Conservation (phyloP, 2,113 vertebrate genomes). For the Tiliqua scincoides region DNA sequence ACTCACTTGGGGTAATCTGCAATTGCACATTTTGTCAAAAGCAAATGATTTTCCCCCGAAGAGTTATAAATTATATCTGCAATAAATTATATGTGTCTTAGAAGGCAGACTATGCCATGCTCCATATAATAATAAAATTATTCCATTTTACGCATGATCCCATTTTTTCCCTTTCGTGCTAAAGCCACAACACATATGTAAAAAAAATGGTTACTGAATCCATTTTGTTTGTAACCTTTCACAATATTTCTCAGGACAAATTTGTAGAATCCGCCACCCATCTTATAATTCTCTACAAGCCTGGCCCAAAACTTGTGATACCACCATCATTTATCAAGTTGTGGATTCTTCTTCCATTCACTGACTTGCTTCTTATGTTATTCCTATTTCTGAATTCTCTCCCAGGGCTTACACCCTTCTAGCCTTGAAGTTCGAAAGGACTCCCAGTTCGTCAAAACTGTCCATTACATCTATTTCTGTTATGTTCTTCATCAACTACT, state of each 20-base stretch:
- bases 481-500: not conserved
- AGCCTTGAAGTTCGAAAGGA: not conserved
- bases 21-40: slow-evolving; percentile 62
- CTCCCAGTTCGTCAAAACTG: not conserved
- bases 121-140: slow-evolving; percentile 54
- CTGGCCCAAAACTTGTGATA: not conserved
- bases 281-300: not conserved
- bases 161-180: not conserved
- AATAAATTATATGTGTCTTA: slow-evolving; percentile 53
- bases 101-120: slow-evolving; percentile 46
- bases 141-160: slow-evolving; percentile 34
- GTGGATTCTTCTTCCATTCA: not conserved
- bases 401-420: not conserved
- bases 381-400: not conserved
- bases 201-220: not conserved
- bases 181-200: not conserved
- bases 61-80: no score
- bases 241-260: not conserved
- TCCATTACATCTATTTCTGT: not conserved
- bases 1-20: slow-evolving; percentile 42
- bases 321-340: not conserved
- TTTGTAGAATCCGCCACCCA: no score
- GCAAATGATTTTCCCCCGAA: slow-evolving; percentile 18
- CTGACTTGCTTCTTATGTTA: not conserved
- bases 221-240: not conserved